Evolutionary conservation across 2,888 invertebrate species (phyloP).

Genomic region (Leptopterna dolabrata): DNA sequence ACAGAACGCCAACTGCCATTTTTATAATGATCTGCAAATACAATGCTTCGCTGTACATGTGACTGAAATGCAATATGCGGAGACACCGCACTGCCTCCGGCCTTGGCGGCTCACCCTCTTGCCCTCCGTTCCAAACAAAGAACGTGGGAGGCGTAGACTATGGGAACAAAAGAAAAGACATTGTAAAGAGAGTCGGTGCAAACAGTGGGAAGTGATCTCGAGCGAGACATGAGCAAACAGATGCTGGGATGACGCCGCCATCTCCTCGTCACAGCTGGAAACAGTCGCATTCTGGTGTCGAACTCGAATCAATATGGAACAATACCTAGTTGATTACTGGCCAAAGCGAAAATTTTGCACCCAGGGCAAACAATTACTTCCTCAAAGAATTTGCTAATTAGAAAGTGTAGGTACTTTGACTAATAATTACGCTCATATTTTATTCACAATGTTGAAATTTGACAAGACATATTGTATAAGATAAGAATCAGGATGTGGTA

Average conservation of each 20-base stretch:
- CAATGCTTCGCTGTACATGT: not conserved
- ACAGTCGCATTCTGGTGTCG: not conserved
- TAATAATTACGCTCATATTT: no score
- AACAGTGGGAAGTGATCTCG: constrained; percentile 30
- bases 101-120: not conserved
- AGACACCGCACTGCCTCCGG: no score
- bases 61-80: not conserved
- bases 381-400: no score
- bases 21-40: not conserved
- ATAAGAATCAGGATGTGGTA: no score
- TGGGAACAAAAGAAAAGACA: not conserved
- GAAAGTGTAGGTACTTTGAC: no score
- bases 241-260: not conserved
- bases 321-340: no score
- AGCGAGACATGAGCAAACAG: constrained; percentile 33
- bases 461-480: no score
- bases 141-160: not conserved
- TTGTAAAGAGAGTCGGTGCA: constrained; percentile 22
- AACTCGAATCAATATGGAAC: no score
- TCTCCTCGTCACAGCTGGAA: not conserved
- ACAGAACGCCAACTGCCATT: not conserved
- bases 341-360: no score
- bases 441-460: no score
- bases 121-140: not conserved
- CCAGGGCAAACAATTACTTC: no score